These are phyloP conservation scores for Listronotus oregonensis DNA, from an alignment of 1,140 invertebrate species.

Conservation along the genomic window DNA sequence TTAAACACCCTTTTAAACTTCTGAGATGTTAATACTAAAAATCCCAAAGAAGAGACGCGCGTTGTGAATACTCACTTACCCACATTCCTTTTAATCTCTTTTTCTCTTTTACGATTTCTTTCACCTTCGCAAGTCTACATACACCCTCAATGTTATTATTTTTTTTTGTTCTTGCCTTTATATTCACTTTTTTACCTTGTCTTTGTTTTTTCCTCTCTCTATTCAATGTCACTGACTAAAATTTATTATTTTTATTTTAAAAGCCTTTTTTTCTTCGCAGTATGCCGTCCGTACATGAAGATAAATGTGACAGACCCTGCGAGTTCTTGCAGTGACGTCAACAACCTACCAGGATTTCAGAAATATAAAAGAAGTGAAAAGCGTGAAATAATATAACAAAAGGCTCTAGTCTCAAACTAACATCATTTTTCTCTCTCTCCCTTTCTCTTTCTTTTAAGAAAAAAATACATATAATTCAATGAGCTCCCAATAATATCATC, in stretches of 20 bases:
- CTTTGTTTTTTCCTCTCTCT: too few relatives aligned
- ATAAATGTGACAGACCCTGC: background rate
- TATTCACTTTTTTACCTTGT: too few relatives aligned
- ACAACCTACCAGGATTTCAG: slow-evolving; percentile 31
- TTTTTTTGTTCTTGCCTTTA: too few relatives aligned
- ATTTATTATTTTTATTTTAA: background rate
- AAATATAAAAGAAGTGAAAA: background rate
- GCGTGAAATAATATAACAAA: too few relatives aligned
- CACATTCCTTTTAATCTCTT: slow-evolving; percentile 4
- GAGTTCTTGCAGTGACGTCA: slow-evolving; percentile 40
- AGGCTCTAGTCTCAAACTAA: too few relatives aligned
- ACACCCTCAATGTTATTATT: too few relatives aligned
- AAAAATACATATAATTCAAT: too few relatives aligned
- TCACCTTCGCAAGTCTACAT: background rate
- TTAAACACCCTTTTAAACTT: slow-evolving; percentile 3
- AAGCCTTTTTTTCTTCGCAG: too few relatives aligned
- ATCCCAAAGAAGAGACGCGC: slow-evolving; percentile 22
- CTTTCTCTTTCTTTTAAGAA: too few relatives aligned
- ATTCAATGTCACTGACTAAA: background rate
- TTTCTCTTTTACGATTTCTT: background rate
- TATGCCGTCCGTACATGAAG: background rate
- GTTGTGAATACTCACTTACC: background rate
- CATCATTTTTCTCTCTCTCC: too few relatives aligned
- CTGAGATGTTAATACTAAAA: slow-evolving; percentile 8
- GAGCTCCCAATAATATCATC: too few relatives aligned